Percentiles rank a stretch among this genome's conserved stretches.
These are phyloP conservation scores for Podocnemis expansa DNA, from an alignment of 2,113 vertebrate species.

Conservation along the genomic window DNA sequence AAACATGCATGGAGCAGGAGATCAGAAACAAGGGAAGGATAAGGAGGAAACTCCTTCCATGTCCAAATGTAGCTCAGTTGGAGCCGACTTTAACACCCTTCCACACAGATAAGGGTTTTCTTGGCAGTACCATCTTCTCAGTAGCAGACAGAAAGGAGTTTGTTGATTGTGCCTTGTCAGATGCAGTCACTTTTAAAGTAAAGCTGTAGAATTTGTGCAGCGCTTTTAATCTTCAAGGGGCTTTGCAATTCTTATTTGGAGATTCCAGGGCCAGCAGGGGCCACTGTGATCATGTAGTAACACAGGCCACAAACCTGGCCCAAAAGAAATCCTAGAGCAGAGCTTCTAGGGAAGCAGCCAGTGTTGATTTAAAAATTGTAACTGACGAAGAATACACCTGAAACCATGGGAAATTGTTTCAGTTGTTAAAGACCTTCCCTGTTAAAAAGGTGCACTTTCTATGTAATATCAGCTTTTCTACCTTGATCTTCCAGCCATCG, in stretches of 20 bases:
- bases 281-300: neutral
- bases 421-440: neutral
- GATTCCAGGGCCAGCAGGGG: neutral
- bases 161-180: neutral
- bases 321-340: neutral
- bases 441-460: too few species aligned
- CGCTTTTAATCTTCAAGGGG: slow-evolving; percentile 15
- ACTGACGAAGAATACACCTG: neutral
- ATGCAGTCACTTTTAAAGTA: neutral
- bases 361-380: neutral
- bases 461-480: neutral
- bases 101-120: neutral
- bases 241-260: slow-evolving; percentile 27
- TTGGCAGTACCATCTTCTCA: neutral
- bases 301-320: neutral
- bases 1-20: neutral
- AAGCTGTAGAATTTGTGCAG: neutral
- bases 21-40: neutral
- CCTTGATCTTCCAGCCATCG: neutral
- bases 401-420: neutral
- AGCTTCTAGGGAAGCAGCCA: neutral
- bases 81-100: slow-evolving; percentile 7
- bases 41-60: neutral
- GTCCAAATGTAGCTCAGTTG: neutral
- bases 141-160: neutral